Conservation (phyloP, 2,797 vertebrate genomes). For the Fistularia commersonii region DNA sequence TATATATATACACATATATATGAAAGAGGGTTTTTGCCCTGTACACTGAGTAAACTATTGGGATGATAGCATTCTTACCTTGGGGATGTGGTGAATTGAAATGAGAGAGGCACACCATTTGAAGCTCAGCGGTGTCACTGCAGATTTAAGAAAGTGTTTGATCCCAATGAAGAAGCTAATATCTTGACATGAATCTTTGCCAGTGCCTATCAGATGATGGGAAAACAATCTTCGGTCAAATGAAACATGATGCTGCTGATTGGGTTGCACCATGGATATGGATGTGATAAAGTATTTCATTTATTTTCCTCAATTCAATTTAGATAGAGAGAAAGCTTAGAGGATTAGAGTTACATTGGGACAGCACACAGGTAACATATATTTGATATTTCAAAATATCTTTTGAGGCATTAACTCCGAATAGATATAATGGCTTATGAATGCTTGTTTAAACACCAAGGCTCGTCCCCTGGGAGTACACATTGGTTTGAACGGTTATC, state of each 20-base stretch:
- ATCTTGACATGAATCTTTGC: slow-evolving; percentile 34
- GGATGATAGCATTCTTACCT: slow-evolving; percentile 46
- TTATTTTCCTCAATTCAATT: slow-evolving; percentile 41
- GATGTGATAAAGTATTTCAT: slow-evolving; percentile 16
- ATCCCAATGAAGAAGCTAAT: slow-evolving; percentile 39
- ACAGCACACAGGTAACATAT: slow-evolving; percentile 19
- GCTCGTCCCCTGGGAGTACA: slow-evolving; percentile 6
- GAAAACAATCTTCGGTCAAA: slow-evolving; percentile 41
- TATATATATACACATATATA: background rate
- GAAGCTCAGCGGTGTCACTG: slow-evolving; percentile 42
- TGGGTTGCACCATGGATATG: slow-evolving; percentile 11
- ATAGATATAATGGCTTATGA: slow-evolving; percentile 21
- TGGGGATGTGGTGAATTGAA: slow-evolving; percentile 58
- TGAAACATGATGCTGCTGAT: slow-evolving; percentile 31
- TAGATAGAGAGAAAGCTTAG: slow-evolving; percentile 20
- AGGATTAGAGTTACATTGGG: slow-evolving; percentile 22
- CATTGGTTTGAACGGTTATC: slow-evolving; percentile 5
- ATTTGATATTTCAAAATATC: slow-evolving; percentile 32
- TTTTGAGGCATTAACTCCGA: slow-evolving; percentile 13
- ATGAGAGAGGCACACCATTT: slow-evolving; percentile 46
- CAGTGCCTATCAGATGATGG: slow-evolving; percentile 34
- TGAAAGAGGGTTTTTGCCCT: slow-evolving; percentile 14
- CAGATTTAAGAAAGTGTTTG: slow-evolving; percentile 50
- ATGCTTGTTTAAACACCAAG: slow-evolving; percentile 12
- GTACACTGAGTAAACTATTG: slow-evolving; percentile 34